These are phyloP conservation scores for Trichopria drosophilae DNA, from an alignment of 2,888 invertebrate species.

Conservation along the genomic window DNA sequence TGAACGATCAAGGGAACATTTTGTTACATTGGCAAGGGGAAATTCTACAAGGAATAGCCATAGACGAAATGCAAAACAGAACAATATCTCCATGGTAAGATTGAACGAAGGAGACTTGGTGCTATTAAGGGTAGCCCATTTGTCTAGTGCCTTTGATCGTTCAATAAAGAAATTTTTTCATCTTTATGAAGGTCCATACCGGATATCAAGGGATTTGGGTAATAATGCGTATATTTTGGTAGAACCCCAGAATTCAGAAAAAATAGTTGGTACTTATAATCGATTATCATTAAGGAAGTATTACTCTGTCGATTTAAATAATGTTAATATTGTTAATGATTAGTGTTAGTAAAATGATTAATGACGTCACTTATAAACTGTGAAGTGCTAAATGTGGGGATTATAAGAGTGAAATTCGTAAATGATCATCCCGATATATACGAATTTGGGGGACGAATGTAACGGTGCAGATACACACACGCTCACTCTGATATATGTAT, in stretches of 20 bases:
- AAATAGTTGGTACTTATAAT: slow-evolving; percentile 1
- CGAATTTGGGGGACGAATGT: too few species aligned
- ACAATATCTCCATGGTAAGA: neutral
- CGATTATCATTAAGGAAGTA: neutral
- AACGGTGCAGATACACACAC: too few species aligned
- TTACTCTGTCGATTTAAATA: too few species aligned
- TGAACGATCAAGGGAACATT: neutral
- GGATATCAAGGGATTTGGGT: neutral
- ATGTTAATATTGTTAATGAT: too few species aligned
- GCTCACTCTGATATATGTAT: too few species aligned
- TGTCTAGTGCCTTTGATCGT: neutral
- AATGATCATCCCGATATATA: too few species aligned
- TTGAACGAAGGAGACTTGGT: neutral
- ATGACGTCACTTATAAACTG: too few species aligned
- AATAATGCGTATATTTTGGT: neutral
- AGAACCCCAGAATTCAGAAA: neutral
- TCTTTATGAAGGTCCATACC: slow-evolving; percentile 1
- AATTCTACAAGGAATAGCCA: neutral
- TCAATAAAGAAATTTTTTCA: slow-evolving; percentile 5
- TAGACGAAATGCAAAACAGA: neutral
- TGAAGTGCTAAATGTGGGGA: too few species aligned
- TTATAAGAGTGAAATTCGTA: too few species aligned
- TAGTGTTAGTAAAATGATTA: too few species aligned
- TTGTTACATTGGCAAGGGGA: neutral
- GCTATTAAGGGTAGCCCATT: neutral